Conservation (phyloP, 2,888 invertebrate species). For the Andrena minutula region DNA sequence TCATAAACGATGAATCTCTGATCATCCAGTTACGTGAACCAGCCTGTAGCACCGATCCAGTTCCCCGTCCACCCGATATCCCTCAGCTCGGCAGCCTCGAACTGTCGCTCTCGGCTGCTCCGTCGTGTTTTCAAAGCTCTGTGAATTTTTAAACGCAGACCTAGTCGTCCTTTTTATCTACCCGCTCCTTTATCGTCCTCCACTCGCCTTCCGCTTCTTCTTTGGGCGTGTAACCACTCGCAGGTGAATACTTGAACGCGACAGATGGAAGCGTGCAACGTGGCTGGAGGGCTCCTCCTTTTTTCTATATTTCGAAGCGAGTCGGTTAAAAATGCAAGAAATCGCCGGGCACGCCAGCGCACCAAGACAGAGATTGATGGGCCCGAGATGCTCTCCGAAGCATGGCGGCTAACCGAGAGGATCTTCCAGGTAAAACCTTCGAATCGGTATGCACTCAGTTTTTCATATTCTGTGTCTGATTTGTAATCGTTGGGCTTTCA, state of each 20-base stretch:
- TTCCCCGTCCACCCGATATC: background rate
- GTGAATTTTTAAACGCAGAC: slow-evolving; percentile 35
- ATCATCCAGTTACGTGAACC: background rate
- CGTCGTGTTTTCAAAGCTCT: slow-evolving; percentile 35
- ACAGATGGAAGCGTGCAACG: slow-evolving; percentile 12
- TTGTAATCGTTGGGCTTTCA: too few species aligned
- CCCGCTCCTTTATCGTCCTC: background rate
- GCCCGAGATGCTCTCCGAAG: background rate
- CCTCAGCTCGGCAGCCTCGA: slow-evolving; percentile 15
- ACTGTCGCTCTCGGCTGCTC: slow-evolving; percentile 40
- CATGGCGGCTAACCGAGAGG: too few species aligned
- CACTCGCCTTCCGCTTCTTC: background rate
- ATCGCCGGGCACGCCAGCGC: background rate
- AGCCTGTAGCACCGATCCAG: slow-evolving; percentile 17
- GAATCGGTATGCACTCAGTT: background rate
- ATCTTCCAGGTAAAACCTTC: background rate
- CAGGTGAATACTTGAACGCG: slow-evolving; percentile 33
- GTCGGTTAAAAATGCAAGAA: slow-evolving; percentile 11
- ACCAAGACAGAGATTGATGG: slow-evolving; percentile 7
- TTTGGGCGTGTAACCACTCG: slow-evolving; percentile 27
- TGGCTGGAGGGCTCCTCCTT: background rate
- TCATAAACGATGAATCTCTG: background rate
- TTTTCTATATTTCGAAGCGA: background rate
- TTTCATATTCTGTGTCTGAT: too few species aligned
- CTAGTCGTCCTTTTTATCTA: background rate